These are phyloP conservation scores for Astyanax mexicanus DNA, from an alignment of 2,797 vertebrate genomes.

Conservation along the genomic window DNA sequence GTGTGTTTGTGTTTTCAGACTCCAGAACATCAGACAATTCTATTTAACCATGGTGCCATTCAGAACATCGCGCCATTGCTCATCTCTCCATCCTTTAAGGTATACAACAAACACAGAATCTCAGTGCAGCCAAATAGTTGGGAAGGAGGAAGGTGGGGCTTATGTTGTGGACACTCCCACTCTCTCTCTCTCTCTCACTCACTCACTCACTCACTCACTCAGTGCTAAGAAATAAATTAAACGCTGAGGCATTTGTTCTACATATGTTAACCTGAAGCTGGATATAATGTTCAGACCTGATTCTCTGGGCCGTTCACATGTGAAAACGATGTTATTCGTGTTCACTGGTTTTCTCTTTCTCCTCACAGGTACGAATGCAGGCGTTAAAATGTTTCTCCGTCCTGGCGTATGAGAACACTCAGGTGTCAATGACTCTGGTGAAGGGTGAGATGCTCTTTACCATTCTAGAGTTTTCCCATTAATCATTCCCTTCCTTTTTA, in stretches of 20 bases:
- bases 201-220: background rate
- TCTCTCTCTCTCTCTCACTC: too few species aligned
- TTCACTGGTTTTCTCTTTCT: background rate
- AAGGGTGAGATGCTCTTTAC: slow-evolving; percentile 85
- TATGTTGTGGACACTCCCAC: too few species aligned
- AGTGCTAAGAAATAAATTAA: too few species aligned
- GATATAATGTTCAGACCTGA: too few species aligned
- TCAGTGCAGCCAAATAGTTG: too few species aligned
- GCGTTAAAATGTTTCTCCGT: slow-evolving; percentile 98
- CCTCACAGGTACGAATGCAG: slow-evolving; percentile 95
- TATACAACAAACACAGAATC: slow-evolving; percentile 3
- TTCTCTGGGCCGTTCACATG: too few species aligned
- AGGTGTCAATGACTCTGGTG: slow-evolving; percentile 96
- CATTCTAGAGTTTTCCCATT: background rate
- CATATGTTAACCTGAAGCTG: too few species aligned
- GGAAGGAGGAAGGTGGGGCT: too few species aligned
- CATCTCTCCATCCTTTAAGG: slow-evolving; percentile 83
- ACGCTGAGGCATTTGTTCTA: too few species aligned
- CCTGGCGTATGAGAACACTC: slow-evolving; percentile 96
- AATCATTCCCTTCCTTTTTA: background rate
- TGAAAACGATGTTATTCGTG: too few species aligned
- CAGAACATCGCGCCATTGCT: slow-evolving; percentile 95
- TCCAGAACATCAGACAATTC: slow-evolving; percentile 95
- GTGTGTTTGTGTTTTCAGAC: slow-evolving; percentile 77
- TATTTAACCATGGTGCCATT: slow-evolving; percentile 96